These are phyloP conservation scores for Gadopsis marmoratus DNA, from an alignment of 2,797 vertebrate genomes.

Conservation along the genomic window DNA sequence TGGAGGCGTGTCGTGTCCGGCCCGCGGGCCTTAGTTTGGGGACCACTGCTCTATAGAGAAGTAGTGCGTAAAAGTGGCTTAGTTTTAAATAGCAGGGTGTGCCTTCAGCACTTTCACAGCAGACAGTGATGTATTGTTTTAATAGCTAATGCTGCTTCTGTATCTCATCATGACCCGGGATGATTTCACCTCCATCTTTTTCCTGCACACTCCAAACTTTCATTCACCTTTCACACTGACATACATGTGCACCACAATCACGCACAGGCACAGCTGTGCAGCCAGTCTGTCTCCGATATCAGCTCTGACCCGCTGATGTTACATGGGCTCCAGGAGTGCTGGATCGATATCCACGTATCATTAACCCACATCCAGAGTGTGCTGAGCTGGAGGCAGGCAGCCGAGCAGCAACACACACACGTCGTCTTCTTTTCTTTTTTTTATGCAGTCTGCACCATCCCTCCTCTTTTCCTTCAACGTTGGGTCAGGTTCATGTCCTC, in stretches of 20 bases:
- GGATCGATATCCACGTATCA: conserved; percentile 69
- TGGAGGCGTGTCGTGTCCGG: too few species aligned
- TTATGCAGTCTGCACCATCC: conserved; percentile 41
- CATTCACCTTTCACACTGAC: conserved; percentile 11
- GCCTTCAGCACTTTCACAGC: neutral
- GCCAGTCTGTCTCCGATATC: conserved; percentile 16
- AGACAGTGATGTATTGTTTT: conserved; percentile 6
- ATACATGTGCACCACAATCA: neutral
- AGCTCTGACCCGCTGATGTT: conserved; percentile 42
- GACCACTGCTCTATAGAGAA: too few species aligned
- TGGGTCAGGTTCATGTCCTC: conserved; percentile 59
- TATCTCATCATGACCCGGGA: neutral
- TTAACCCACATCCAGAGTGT: conserved; percentile 65
- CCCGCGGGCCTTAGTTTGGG: too few species aligned
- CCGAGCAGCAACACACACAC: conserved; percentile 21
- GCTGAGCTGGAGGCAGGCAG: conserved; percentile 39
- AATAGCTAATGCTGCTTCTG: neutral
- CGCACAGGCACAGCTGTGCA: neutral
- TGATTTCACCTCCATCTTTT: neutral
- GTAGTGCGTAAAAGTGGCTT: neutral
- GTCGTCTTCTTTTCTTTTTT: neutral
- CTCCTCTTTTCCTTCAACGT: conserved; percentile 34
- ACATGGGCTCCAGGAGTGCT: conserved; percentile 29
- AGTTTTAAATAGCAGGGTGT: conserved; percentile 19
- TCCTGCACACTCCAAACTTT: conserved; percentile 1